Percentiles rank a stretch among this genome's conserved stretches.
Evolutionary conservation across 2,888 invertebrate species (phyloP).

Genomic region (Hypolimnas misippus): DNA sequence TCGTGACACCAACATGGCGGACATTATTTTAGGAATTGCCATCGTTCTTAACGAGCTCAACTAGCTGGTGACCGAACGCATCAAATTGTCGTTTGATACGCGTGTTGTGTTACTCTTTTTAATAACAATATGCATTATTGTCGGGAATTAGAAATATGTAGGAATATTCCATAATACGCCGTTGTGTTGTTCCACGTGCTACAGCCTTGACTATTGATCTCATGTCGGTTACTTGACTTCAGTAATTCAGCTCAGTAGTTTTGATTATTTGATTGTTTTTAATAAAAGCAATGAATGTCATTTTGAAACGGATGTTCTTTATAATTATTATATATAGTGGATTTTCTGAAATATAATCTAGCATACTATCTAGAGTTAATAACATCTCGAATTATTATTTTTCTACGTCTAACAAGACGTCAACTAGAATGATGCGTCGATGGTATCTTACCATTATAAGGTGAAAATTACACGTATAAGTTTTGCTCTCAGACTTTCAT

Average conservation of each 20-base stretch:
- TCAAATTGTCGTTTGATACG: slow-evolving; percentile 36
- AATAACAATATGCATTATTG: slow-evolving; percentile 48
- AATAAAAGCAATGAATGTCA: background rate
- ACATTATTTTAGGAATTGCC: slow-evolving; percentile 77
- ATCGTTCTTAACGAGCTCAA: slow-evolving; percentile 76
- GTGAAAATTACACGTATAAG: no score
- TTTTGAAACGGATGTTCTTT: background rate
- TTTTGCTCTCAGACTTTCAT: no score
- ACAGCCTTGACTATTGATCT: slow-evolving; percentile 29
- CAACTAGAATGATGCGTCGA: no score
- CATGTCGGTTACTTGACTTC: slow-evolving; percentile 21
- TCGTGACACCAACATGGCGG: slow-evolving; percentile 71
- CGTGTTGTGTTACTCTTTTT: slow-evolving; percentile 61
- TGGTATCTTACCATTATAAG: no score
- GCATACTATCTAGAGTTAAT: no score
- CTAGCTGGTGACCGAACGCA: slow-evolving; percentile 58
- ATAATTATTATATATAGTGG: background rate
- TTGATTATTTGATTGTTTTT: slow-evolving; percentile 18
- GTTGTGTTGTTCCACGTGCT: slow-evolving; percentile 7
- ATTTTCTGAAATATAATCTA: no score
- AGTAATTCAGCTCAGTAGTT: no score
- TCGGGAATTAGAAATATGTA: slow-evolving; percentile 11
- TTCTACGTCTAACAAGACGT: no score
- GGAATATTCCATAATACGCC: slow-evolving; percentile 12
- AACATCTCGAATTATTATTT: no score